A percentile compares a stretch with the other conserved stretches of the same genome.
These are phyloP conservation scores for Bungarus multicinctus DNA, from an alignment of 2,113 vertebrate species.

Conservation along the genomic window DNA sequence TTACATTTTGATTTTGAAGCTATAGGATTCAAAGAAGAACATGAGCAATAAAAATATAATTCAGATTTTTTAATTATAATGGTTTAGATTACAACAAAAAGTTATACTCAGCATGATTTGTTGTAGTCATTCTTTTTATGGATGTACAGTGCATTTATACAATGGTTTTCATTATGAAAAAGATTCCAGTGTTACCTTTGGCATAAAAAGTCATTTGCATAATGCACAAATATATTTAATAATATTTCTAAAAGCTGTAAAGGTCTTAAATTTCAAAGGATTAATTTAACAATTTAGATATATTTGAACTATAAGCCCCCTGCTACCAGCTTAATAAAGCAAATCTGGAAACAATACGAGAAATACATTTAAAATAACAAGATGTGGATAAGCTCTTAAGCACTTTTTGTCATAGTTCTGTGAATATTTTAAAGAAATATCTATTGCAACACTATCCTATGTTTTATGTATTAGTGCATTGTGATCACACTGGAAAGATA, in stretches of 20 bases:
- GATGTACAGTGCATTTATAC: not conserved
- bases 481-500: not conserved
- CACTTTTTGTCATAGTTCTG: not conserved
- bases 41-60: not conserved
- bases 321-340: not conserved
- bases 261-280: slow-evolving; percentile 9
- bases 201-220: not conserved
- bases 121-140: not conserved
- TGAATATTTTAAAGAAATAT: slow-evolving; percentile 1
- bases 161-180: not conserved
- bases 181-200: not conserved
- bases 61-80: not conserved
- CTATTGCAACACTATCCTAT: not conserved
- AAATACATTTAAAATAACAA: slow-evolving; percentile 5
- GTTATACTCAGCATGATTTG: accelerated
- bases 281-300: not conserved
- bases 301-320: not conserved
- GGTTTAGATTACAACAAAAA: slow-evolving; percentile 6
- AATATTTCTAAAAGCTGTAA: not conserved
- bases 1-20: not conserved
- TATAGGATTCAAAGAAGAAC: not conserved
- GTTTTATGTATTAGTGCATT: slow-evolving; percentile 17
- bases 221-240: not conserved
- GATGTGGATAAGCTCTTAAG: not conserved
- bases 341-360: slow-evolving; percentile 1